A percentile compares a stretch with the other conserved stretches of the same genome.
Conservation (phyloP, 1,140 invertebrate species). For the Ylistrum balloti region DNA sequence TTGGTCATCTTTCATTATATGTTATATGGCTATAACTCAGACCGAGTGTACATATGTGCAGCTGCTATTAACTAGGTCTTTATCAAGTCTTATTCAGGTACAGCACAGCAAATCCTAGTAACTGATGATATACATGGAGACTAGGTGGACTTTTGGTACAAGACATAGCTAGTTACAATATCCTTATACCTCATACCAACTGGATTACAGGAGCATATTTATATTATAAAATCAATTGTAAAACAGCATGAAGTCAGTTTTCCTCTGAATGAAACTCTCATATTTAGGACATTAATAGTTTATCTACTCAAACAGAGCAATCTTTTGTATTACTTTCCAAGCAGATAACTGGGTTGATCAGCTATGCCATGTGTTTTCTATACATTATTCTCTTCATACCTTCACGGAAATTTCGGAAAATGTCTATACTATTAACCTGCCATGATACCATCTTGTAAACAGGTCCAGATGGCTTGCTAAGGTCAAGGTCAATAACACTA, state of each 20-base stretch:
- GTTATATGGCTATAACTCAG: background rate
- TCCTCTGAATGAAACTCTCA: background rate
- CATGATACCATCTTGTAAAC: background rate
- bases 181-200: background rate
- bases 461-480: background rate
- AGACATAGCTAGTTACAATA: background rate
- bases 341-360: constrained; percentile 22
- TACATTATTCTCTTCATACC: background rate
- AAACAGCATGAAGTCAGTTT: background rate
- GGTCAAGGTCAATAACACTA: background rate
- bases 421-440: background rate
- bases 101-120: background rate
- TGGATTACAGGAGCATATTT: background rate
- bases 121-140: background rate
- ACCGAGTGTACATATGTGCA: background rate
- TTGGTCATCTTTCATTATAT: constrained; percentile 2
- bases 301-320: background rate
- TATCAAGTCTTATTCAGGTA: background rate
- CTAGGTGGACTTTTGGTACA: background rate
- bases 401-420: background rate
- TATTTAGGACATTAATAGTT: background rate
- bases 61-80: background rate
- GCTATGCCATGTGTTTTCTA: background rate
- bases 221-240: constrained; percentile 36
- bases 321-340: background rate